Percentiles rank a stretch among this genome's conserved stretches.
These are phyloP conservation scores for Halictus rubicundus DNA, from an alignment of 1,140 invertebrate species.

Conservation along the genomic window DNA sequence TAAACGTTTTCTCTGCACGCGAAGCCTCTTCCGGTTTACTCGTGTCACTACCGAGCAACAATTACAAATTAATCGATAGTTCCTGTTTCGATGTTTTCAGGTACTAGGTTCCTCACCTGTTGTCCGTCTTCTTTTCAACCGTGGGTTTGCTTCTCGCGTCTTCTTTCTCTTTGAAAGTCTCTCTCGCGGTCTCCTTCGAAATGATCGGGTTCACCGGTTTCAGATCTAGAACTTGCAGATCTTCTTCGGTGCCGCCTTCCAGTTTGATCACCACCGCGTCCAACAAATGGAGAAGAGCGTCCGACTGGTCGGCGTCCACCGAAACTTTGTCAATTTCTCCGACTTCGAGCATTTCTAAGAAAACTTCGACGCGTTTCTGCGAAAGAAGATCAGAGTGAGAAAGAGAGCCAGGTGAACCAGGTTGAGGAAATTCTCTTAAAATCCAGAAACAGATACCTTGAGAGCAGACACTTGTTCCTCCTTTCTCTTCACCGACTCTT, in stretches of 20 bases:
- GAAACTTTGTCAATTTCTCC: conserved; percentile 88
- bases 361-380: conserved; percentile 94
- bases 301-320: conserved; percentile 94
- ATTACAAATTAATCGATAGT: background rate
- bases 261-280: conserved; percentile 98
- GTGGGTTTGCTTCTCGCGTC: conserved; percentile 74
- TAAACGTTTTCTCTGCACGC: conserved; percentile 60
- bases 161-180: conserved; percentile 78
- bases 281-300: conserved; percentile 92
- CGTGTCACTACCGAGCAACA: conserved; percentile 52
- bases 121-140: conserved; percentile 71
- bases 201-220: conserved; percentile 75
- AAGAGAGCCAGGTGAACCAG: too few relatives aligned
- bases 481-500: conserved; percentile 95
- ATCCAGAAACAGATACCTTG: conserved; percentile 83
- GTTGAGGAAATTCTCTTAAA: conserved; percentile 18
- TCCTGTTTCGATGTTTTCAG: background rate
- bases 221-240: conserved; percentile 91
- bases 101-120: conserved; percentile 46
- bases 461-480: conserved; percentile 92
- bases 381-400: conserved; percentile 51
- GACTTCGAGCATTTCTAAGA: conserved; percentile 90
- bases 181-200: conserved; percentile 63
- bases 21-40: conserved; percentile 34
- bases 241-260: conserved; percentile 98